phyloP scores from a whole-genome alignment of 2,113 vertebrate genomes.

The Petromus typicus region DNA sequence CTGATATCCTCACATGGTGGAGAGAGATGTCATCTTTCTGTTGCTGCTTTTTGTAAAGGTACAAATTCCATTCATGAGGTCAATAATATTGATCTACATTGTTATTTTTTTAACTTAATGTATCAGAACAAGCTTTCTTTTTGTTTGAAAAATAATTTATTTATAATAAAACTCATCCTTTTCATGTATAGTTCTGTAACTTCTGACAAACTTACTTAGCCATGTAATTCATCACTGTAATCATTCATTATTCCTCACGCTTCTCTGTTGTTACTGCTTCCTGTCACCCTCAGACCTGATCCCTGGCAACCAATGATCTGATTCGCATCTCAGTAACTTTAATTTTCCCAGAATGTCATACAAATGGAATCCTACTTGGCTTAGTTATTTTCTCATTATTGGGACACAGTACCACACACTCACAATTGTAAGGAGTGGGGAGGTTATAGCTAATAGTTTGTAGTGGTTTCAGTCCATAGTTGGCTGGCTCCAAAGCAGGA shows the following conservation, averaged over 20 bases:
- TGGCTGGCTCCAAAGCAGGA: neutral
- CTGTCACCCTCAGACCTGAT: neutral
- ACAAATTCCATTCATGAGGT: neutral
- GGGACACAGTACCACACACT: neutral
- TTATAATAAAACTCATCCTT: constrained; percentile 3
- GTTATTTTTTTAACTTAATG: constrained; percentile 18
- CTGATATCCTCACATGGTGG: neutral
- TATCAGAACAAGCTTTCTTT: constrained; percentile 4
- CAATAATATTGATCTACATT: neutral
- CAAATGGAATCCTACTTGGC: neutral
- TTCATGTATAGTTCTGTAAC: neutral
- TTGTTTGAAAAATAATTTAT: neutral
- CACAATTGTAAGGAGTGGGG: neutral
- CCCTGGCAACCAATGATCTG: neutral
- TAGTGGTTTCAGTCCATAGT: neutral
- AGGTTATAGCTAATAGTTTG: neutral
- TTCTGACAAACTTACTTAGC: neutral
- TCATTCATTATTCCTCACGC: neutral
- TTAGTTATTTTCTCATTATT: neutral
- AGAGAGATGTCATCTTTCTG: neutral
- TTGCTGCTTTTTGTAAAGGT: neutral
- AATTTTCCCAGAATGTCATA: constrained; percentile 28
- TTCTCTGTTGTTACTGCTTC: neutral
- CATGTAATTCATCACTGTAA: neutral
- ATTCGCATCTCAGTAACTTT: neutral